phyloP scores from a whole-genome alignment of 2,113 vertebrate genomes.

The Muscicapa adusta region DNA sequence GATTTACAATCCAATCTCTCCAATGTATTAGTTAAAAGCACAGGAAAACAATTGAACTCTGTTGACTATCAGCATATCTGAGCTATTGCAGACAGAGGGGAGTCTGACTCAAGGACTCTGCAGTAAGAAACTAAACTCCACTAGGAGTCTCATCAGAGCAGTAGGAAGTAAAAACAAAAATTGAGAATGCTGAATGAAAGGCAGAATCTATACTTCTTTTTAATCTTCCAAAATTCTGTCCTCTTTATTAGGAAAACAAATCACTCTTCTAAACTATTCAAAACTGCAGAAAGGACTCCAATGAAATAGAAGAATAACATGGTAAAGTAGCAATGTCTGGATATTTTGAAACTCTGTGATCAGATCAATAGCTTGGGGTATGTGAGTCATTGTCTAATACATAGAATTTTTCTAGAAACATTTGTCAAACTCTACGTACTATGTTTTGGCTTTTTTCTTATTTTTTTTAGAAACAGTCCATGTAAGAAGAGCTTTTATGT shows the following conservation, averaged over 20 bases:
- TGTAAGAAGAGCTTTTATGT: not conserved
- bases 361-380: not conserved
- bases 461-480: not conserved
- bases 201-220: not conserved
- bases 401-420: not conserved
- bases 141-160: not conserved
- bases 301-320: not conserved
- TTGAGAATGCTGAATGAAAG: not conserved
- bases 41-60: not conserved
- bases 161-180: not conserved
- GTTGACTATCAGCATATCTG: not conserved
- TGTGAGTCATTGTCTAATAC: not conserved
- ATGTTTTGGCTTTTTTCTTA: rapidly evolving
- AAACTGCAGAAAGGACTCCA: not conserved
- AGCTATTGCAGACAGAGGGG: not conserved
- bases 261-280: not conserved
- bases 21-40: not conserved
- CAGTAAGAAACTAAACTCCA: not conserved
- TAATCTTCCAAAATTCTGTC: not conserved
- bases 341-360: not conserved
- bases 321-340: not conserved
- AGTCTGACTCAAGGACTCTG: not conserved
- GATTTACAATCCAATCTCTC: not conserved
- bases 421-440: not conserved
- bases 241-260: not conserved